Conservation (phyloP, 2,888 invertebrate genomes). For the Odontocerum albicorne region DNA sequence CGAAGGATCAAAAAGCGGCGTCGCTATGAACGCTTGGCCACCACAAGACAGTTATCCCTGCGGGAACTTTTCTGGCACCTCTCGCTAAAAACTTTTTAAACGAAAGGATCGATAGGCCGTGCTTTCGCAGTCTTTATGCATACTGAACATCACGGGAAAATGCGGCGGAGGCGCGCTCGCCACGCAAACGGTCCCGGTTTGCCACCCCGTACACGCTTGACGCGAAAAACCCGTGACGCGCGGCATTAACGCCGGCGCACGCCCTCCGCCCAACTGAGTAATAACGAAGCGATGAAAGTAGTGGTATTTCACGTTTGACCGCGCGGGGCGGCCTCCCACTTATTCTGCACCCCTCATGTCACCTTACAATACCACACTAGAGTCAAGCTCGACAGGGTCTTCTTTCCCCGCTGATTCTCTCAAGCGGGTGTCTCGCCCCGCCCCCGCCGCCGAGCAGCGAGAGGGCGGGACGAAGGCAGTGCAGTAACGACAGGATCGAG, state of each 20-base stretch:
- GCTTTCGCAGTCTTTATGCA: too few species aligned
- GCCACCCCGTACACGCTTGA: constrained; percentile 62
- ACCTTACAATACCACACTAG: too few species aligned
- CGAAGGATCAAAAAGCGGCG: too few species aligned
- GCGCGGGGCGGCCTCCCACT: constrained; percentile 52
- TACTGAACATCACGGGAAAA: constrained; percentile 60
- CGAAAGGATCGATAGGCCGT: too few species aligned
- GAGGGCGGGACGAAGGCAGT: too few species aligned
- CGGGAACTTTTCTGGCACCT: constrained; percentile 74
- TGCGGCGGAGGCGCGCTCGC: constrained; percentile 53
- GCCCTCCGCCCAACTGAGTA: constrained; percentile 43
- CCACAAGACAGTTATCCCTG: constrained; percentile 70
- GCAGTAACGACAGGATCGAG: too few species aligned
- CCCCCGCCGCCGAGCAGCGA: too few species aligned
- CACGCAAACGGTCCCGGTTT: constrained; percentile 47
- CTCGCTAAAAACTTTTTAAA: constrained; percentile 64
- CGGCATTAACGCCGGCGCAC: too few species aligned
- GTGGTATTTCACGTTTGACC: constrained; percentile 44
- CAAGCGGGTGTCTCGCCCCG: too few species aligned
- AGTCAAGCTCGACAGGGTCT: too few species aligned
- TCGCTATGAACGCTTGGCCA: constrained; percentile 65
- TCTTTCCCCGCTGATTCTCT: too few species aligned
- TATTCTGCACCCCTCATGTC: too few species aligned
- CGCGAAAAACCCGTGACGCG: constrained; percentile 42
- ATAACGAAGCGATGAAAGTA: constrained; percentile 44